Evolutionary conservation across 2,113 vertebrate species (phyloP).

Genomic region (Sinocyclocheilus grahami): DNA sequence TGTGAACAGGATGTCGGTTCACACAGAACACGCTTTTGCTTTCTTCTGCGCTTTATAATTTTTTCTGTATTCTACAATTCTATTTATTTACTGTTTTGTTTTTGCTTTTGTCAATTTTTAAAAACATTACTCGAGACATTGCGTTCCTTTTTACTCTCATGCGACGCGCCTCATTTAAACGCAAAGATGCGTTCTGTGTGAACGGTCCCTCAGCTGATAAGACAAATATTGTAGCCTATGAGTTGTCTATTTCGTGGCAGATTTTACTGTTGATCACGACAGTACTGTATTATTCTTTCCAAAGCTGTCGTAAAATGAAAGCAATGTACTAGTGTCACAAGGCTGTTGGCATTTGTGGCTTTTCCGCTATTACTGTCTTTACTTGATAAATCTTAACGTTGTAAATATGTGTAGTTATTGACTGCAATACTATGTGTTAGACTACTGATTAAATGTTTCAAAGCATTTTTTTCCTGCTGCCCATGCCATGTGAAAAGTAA

Average conservation of each 20-base stretch:
- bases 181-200: not conserved
- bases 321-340: not conserved
- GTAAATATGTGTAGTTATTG: not conserved
- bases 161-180: not conserved
- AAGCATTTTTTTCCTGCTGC: not conserved
- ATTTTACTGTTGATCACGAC: not conserved
- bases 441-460: slow-evolving; percentile 1
- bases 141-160: not conserved
- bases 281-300: not conserved
- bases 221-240: not conserved
- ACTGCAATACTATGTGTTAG: not conserved
- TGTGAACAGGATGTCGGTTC: not conserved
- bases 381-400: slow-evolving; percentile 12
- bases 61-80: not conserved
- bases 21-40: not conserved
- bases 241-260: not conserved
- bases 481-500: not conserved
- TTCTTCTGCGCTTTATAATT: not conserved
- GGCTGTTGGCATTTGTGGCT: not conserved
- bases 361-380: not conserved
- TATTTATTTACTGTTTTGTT: no score
- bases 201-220: not conserved
- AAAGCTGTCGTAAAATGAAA: not conserved
- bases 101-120: not conserved
- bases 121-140: not conserved